A percentile compares a stretch with the other conserved stretches of the same genome.
Conservation (phyloP, 2,797 vertebrate genomes). For the Etheostoma perlongum region DNA sequence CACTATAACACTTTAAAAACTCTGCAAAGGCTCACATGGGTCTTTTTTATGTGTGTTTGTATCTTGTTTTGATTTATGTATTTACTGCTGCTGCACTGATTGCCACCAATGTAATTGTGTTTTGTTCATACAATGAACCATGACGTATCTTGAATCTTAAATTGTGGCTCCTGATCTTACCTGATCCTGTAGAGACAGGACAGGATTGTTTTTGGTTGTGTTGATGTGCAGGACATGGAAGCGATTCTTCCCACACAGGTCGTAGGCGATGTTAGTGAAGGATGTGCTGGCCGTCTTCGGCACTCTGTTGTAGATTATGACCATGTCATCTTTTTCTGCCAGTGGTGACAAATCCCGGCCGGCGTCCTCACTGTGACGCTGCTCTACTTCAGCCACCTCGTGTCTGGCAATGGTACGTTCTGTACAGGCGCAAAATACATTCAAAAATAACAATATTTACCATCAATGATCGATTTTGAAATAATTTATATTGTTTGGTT, state of each 20-base stretch:
- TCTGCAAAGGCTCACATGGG: too few relatives aligned
- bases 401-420: slow-evolving; percentile 88
- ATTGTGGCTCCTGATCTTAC: slow-evolving; percentile 72
- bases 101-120: too few relatives aligned
- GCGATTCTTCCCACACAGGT: slow-evolving; percentile 93
- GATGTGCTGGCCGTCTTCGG: slow-evolving; percentile 98
- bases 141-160: too few relatives aligned
- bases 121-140: too few relatives aligned
- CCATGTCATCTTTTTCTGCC: slow-evolving; percentile 87
- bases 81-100: too few relatives aligned
- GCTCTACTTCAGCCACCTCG: slow-evolving; percentile 93
- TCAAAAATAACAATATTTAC: background rate
- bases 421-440: slow-evolving; percentile 10
- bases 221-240: slow-evolving; percentile 98
- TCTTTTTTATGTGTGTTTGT: too few relatives aligned
- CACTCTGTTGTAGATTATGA: slow-evolving; percentile 97
- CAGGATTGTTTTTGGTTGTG: slow-evolving; percentile 97
- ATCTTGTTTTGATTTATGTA: too few relatives aligned
- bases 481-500: background rate
- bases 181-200: slow-evolving; percentile 98
- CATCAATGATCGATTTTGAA: background rate
- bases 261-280: slow-evolving; percentile 98
- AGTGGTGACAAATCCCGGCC: slow-evolving; percentile 56
- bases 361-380: slow-evolving; percentile 88
- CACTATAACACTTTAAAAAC: too few relatives aligned